phyloP scores from a whole-genome alignment of 1,140 invertebrate species.

The Penaeus vannamei region DNA sequence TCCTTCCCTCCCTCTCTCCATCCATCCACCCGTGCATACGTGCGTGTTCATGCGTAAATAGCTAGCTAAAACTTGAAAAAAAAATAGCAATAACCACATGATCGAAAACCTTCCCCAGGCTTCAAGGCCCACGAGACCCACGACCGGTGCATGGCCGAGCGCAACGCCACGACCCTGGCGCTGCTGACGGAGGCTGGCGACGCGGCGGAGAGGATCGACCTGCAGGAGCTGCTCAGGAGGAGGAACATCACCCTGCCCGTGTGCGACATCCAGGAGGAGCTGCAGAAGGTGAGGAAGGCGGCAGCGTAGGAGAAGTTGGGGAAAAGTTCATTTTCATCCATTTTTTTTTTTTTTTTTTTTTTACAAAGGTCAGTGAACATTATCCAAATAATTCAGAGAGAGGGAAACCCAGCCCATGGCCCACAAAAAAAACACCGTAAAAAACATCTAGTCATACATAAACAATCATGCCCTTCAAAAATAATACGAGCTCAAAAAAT shows the following conservation, averaged over 20 bases:
- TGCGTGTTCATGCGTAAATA: slow-evolving; percentile 17
- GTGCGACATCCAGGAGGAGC: slow-evolving; percentile 70
- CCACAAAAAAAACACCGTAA: too few relatives aligned
- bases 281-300: slow-evolving; percentile 79
- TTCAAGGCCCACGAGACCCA: slow-evolving; percentile 89
- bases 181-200: slow-evolving; percentile 27
- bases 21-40: background rate
- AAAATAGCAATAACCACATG: too few relatives aligned
- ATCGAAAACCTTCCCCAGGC: slow-evolving; percentile 69
- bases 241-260: slow-evolving; percentile 57
- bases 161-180: slow-evolving; percentile 41
- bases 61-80: background rate
- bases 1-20: too few relatives aligned
- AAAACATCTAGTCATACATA: too few relatives aligned
- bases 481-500: too few relatives aligned
- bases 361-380: too few relatives aligned
- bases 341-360: too few relatives aligned
- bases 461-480: too few relatives aligned
- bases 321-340: too few relatives aligned
- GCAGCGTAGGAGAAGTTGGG: background rate
- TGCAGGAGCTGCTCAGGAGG: slow-evolving; percentile 38
- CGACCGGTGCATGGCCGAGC: slow-evolving; percentile 82
- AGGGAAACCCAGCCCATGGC: too few relatives aligned
- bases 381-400: too few relatives aligned
- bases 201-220: background rate